Evolutionary conservation across 2,113 vertebrate genomes (phyloP), one percentile per base, ranked within the genome.

Genomic region (Psittacus erithacus): DNA sequence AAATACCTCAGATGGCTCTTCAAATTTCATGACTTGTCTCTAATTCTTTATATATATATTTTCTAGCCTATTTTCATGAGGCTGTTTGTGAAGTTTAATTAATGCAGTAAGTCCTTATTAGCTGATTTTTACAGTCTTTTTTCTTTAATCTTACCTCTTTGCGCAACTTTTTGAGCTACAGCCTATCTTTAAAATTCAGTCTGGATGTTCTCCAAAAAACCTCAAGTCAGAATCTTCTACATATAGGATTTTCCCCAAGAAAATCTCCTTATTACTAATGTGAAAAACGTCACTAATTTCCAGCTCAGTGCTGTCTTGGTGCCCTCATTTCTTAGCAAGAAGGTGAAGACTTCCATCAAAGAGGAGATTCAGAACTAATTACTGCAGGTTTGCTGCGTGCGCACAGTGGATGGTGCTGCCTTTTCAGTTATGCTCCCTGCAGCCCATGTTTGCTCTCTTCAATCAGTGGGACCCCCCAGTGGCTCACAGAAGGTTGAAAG

Each of bases 361-460:
- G 38, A 0, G 1, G 35, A 64, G 27, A 38, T 55, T 57, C 49
- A 24, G 0, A 1, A 24, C 31, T 77, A 33, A 50, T 65, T 78
- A 25, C 14, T 84, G 24, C 31, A 82, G 14, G 3, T 59, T 79
- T 68, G 16, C 50, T 78, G 63, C 71, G 47, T 65, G 41, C 14
- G 81, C 43, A 14, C 15, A 43, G 20, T 10, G 46, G 17, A 73
- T 43, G 29, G 15, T 84, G 17, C 44, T 76, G 25, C 28, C 27
- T 76, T 76, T 65, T 71, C 74, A 53, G 7, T 38, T 31, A 10
- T 3, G 27, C 10, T 11, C 31, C 57, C 49, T 79, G 67, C 28
- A 62, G 57, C 29, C 16, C 11, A 3, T 52, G 13, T 52, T 87
- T 39, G 6, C 16, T 62, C 31, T 65, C 18, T 27, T 57, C 35